phyloP scores from a whole-genome alignment of 2,888 invertebrate species.

The Pterostichus madidus region DNA sequence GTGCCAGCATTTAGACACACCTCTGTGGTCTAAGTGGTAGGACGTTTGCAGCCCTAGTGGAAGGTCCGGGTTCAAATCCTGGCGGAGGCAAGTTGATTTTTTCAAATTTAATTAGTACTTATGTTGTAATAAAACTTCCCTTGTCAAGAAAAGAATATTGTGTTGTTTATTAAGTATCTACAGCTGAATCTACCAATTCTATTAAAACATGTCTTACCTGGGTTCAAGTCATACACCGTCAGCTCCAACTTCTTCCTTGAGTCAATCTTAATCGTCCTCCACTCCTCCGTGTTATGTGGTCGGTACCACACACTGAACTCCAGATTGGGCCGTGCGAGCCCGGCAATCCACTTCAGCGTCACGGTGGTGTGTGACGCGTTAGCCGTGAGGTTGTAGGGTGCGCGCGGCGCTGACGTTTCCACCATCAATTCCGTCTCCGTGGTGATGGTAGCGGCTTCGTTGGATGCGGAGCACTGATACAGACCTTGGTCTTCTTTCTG shows the following conservation, averaged over 20 bases:
- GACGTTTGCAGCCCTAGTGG: too few species aligned
- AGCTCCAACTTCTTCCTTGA: constrained; percentile 87
- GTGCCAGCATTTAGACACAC: too few species aligned
- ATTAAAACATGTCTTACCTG: constrained; percentile 77
- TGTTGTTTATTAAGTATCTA: too few species aligned
- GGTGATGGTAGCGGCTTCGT: constrained; percentile 92
- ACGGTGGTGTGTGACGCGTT: constrained; percentile 85
- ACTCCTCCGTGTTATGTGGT: constrained; percentile 86
- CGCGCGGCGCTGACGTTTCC: constrained; percentile 92
- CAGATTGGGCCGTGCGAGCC: constrained; percentile 87
- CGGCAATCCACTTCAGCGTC: constrained; percentile 93
- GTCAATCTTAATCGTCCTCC: constrained; percentile 89
- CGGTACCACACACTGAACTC: constrained; percentile 94
- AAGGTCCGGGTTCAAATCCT: too few species aligned
- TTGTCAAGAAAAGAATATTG: too few species aligned
- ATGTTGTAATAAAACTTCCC: too few species aligned
- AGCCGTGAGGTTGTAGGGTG: constrained; percentile 92
- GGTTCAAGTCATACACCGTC: constrained; percentile 87
- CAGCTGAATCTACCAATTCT: too few species aligned
- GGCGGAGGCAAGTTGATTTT: too few species aligned
- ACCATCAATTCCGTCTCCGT: constrained; percentile 90
- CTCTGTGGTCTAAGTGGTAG: too few species aligned
- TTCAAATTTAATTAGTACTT: too few species aligned
- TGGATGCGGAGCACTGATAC: constrained; percentile 90
- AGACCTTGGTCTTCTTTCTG: constrained; percentile 92